Conservation (phyloP, 2,797 vertebrate genomes). For the Pygocentrus nattereri region DNA sequence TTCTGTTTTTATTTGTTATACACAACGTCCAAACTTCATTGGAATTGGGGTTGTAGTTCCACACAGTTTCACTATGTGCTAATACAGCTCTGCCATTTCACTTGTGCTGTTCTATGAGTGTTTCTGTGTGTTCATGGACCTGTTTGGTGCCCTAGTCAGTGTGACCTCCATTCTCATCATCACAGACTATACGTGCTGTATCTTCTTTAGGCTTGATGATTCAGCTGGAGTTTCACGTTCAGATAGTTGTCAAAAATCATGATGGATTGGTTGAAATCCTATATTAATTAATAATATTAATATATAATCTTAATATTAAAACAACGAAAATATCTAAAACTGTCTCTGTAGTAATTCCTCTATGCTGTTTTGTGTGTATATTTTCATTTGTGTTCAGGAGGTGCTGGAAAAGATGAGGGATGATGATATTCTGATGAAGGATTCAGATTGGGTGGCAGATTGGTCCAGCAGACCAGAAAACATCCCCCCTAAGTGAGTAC, state of each 20-base stretch:
- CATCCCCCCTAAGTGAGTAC: conserved; percentile 91
- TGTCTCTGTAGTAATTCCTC: not conserved
- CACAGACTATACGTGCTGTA: not conserved
- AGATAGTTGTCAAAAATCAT: no score
- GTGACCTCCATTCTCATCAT: not conserved
- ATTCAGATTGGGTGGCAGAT: conserved; percentile 94
- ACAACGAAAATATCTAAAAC: no score
- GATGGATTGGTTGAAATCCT: no score
- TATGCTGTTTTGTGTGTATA: not conserved
- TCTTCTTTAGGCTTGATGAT: not conserved
- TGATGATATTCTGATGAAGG: conserved; percentile 91
- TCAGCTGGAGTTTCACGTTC: no score
- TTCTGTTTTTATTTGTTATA: no score
- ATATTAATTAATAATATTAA: no score
- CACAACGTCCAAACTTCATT: no score
- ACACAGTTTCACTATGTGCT: not conserved
- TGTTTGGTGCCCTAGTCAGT: not conserved
- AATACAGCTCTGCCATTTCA: not conserved
- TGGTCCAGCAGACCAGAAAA: conserved; percentile 99
- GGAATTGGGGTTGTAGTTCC: no score
- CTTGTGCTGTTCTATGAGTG: no score
- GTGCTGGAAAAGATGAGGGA: conserved; percentile 89
- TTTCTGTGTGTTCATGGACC: not conserved
- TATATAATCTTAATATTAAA: no score
- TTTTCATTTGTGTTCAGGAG: conserved; percentile 65